phyloP scores from a whole-genome alignment of 2,888 invertebrate genomes.

The Mayetiola destructor region DNA sequence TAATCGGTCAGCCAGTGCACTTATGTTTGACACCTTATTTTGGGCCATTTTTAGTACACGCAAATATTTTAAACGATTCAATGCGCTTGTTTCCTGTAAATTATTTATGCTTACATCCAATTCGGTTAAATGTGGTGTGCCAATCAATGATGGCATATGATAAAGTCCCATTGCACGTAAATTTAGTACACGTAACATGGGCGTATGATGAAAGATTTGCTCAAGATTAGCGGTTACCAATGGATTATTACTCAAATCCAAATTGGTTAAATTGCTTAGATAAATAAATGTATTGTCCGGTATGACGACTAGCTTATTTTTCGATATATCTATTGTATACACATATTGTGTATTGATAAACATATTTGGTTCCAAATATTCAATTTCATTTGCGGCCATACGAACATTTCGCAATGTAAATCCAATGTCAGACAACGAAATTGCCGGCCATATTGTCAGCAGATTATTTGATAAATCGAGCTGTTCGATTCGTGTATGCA shows the following conservation, averaged over 20 bases:
- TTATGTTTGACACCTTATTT: slow-evolving; percentile 61
- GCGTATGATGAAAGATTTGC: slow-evolving; percentile 66
- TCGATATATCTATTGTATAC: slow-evolving; percentile 58
- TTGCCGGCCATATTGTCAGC: slow-evolving; percentile 63
- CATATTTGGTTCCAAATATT: slow-evolving; percentile 76
- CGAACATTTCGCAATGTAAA: slow-evolving; percentile 64
- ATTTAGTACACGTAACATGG: slow-evolving; percentile 61
- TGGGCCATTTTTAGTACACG: slow-evolving; percentile 60
- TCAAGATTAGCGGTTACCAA: slow-evolving; percentile 72
- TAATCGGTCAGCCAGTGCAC: slow-evolving; percentile 58
- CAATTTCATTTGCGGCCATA: slow-evolving; percentile 63
- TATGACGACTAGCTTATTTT: slow-evolving; percentile 67
- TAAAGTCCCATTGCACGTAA: slow-evolving; percentile 63
- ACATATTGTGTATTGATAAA: slow-evolving; percentile 71
- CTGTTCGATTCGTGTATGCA: slow-evolving; percentile 64
- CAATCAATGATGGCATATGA: slow-evolving; percentile 48
- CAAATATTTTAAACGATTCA: slow-evolving; percentile 54
- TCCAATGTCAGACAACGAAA: slow-evolving; percentile 62
- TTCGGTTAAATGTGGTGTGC: slow-evolving; percentile 41
- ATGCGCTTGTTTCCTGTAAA: slow-evolving; percentile 54
- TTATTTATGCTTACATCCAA: slow-evolving; percentile 69
- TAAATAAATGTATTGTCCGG: slow-evolving; percentile 82
- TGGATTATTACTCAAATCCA: slow-evolving; percentile 68
- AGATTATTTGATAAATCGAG: slow-evolving; percentile 66
- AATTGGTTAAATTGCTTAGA: slow-evolving; percentile 57